phyloP scores from a whole-genome alignment of 2,797 vertebrate species.

The Sphenodon punctatus region DNA sequence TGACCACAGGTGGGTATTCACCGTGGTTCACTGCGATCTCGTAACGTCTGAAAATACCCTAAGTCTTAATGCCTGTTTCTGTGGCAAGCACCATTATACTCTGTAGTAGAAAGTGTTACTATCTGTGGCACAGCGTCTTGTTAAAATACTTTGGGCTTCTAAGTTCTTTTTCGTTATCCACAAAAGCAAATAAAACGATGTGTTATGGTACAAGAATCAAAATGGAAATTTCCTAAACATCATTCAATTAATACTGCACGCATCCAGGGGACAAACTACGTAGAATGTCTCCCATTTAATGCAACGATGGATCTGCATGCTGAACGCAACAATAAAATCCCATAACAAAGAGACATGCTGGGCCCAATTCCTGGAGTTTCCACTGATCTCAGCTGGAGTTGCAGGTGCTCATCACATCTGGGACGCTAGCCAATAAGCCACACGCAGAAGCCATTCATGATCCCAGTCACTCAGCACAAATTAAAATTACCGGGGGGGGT shows the following conservation, averaged over 20 bases:
- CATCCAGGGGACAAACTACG: background rate
- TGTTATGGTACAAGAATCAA: background rate
- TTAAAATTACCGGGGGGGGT: no score
- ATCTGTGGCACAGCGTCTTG: background rate
- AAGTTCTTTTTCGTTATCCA: background rate
- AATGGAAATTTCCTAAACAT: background rate
- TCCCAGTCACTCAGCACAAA: background rate
- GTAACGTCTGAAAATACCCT: no score
- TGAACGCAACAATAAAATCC: background rate
- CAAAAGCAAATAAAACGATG: background rate
- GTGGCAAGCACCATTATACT: background rate
- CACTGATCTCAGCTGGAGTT: no score
- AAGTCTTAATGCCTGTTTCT: no score
- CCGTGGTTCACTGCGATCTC: no score
- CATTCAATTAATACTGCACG: background rate
- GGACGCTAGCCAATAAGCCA: no score
- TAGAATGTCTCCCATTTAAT: accelerated
- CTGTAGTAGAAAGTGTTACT: background rate
- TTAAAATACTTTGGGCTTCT: background rate
- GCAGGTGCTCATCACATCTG: background rate
- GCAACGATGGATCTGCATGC: background rate
- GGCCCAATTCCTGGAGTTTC: background rate
- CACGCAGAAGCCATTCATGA: background rate
- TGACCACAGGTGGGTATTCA: no score
- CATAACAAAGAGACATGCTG: background rate